Base-by-base conservation (phyloP, 2,113 vertebrate species). In the Turnix velox region DNA sequence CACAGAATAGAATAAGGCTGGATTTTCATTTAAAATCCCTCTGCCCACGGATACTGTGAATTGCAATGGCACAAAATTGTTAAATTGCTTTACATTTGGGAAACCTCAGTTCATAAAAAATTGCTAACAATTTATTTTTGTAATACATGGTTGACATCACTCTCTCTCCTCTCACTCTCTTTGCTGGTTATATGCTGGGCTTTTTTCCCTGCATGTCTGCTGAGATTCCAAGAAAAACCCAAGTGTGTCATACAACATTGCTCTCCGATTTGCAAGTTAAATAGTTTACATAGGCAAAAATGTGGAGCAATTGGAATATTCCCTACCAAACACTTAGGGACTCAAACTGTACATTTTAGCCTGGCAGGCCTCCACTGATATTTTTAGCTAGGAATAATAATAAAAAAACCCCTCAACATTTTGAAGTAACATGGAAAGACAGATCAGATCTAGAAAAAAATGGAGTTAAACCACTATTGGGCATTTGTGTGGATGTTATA, bases 231-330 rank as follows among this genome's bases (percentile, higher is more conserved):
- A 72, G 95, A 93, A 96, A 96, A 94, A 91, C 82, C 94, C 96
- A 96, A 94, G 93, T 93, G 94, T 95, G 94, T 94, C 93, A 95
- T 94, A 95, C 94, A 97, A 93, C 95, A 88, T 93, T 95, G 91
- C 92, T 95, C 96, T 96, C 93, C 96, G 89, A 96, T 97, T 95
- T 97, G 92, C 91, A 96, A 96, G 92, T 97, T 92, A 97, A 97
- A 96, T 94, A 94, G 93, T 95, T 96, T 97, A 94, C 84, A 92
- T 69, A 95, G 95, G 88, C 88, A 93, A 96, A 95, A 96, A 96
- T 94, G 92, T 91, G 81, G 86, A 96, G 85, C 90, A 94, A 95
- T 93, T 94, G 90, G 91, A 92, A 92, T 92, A 93, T 95, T 96
- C 83, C 83, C 92, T 90, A 93, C 75, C 91, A 95, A 90, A 95